phyloP scores from a whole-genome alignment of 2,888 invertebrate species.

The Anaspis maculata region DNA sequence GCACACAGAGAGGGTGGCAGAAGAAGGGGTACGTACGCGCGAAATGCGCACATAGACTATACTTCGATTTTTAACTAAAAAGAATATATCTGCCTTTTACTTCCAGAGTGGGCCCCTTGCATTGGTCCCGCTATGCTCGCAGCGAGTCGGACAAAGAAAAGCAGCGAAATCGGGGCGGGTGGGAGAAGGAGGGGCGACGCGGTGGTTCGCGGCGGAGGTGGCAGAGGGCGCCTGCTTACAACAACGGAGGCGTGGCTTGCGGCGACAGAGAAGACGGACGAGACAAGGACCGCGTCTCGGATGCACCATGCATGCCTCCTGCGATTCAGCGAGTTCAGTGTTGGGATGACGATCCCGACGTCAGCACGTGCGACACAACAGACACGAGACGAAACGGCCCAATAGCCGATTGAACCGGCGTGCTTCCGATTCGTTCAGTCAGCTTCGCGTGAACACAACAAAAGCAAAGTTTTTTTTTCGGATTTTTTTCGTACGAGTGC shows the following conservation, averaged over 20 bases:
- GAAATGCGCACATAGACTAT: slow-evolving; percentile 35
- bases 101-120: slow-evolving; percentile 22
- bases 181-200: slow-evolving; percentile 16
- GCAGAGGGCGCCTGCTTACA: slow-evolving; percentile 40
- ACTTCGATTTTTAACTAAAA: slow-evolving; percentile 44
- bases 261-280: slow-evolving; percentile 42
- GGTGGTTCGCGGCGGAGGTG: no score
- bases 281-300: slow-evolving; percentile 40
- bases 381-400: no score
- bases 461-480: no score
- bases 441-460: no score
- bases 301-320: slow-evolving; percentile 48
- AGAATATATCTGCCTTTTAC: slow-evolving; percentile 40
- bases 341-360: slow-evolving; percentile 52
- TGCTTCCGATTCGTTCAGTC: no score
- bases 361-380: slow-evolving; percentile 46
- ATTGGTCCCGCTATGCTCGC: slow-evolving; percentile 29
- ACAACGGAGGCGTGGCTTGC: slow-evolving; percentile 56
- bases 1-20: no score
- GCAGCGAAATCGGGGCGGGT: no score
- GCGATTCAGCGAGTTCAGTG: slow-evolving; percentile 39
- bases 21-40: no score
- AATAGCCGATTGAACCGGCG: no score
- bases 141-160: slow-evolving; percentile 14
- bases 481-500: no score